phyloP scores from a whole-genome alignment of 2,113 vertebrate genomes.

The Lipophrys pholis region DNA sequence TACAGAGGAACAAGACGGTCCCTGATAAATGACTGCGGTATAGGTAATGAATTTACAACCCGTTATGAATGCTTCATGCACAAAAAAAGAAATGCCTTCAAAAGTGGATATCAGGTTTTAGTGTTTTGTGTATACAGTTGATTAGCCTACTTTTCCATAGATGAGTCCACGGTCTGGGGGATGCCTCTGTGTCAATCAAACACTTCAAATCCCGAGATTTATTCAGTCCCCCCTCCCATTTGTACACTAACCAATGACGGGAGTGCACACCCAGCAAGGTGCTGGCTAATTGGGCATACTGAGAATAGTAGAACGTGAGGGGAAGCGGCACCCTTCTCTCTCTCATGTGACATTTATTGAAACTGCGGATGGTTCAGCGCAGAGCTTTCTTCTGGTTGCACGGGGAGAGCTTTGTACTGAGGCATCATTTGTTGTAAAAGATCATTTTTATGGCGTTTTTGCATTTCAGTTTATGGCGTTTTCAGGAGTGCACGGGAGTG shows the following conservation, averaged over 20 bases:
- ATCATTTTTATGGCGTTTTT: conserved; percentile 18
- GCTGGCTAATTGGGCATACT: conserved; percentile 66
- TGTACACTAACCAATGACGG: conserved; percentile 58
- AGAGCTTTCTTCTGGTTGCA: conserved; percentile 41
- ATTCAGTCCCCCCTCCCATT: conserved; percentile 45
- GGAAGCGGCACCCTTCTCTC: conserved; percentile 41
- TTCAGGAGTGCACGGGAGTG: not conserved
- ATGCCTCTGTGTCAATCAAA: conserved; percentile 59
- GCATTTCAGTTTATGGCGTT: conserved; percentile 15
- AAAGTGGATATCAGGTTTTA: conserved; percentile 22
- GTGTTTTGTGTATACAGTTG: conserved; percentile 15
- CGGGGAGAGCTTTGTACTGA: conserved; percentile 42
- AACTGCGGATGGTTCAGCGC: conserved; percentile 59
- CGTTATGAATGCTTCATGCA: conserved; percentile 17
- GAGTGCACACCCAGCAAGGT: conserved; percentile 47
- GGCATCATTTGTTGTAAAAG: conserved; percentile 36
- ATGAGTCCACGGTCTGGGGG: conserved; percentile 41
- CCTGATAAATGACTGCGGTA: not conserved
- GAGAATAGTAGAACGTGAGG: conserved; percentile 43
- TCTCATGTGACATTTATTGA: conserved; percentile 62
- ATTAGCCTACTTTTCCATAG: conserved; percentile 32
- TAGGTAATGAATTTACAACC: not conserved
- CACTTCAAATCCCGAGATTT: conserved; percentile 43
- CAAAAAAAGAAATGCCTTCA: conserved; percentile 16
- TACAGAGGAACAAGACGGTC: conserved; percentile 14